These are phyloP conservation scores for Smutsia gigantea DNA, from an alignment of 2,797 vertebrate genomes.

Conservation along the genomic window DNA sequence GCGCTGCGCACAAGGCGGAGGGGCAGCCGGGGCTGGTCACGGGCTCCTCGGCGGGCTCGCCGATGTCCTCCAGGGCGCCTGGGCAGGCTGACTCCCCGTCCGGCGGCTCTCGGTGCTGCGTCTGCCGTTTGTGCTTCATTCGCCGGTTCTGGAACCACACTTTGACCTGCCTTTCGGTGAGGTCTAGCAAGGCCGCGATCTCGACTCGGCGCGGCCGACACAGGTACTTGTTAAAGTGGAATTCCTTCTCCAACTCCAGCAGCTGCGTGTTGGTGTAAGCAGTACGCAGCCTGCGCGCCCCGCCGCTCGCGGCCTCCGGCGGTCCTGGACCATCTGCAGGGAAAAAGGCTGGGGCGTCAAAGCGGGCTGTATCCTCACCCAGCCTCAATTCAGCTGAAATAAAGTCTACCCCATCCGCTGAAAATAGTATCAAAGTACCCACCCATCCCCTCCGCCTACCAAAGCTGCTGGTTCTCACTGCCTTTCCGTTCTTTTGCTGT, in stretches of 20 bases:
- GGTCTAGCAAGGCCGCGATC: constrained; percentile 92
- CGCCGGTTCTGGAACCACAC: constrained; percentile 95
- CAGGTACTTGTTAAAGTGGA: constrained; percentile 94
- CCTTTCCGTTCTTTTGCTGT: neutral
- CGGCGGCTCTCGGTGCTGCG: constrained; percentile 89
- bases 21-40: constrained; percentile 85
- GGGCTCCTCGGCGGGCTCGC: constrained; percentile 89
- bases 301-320: constrained; percentile 84
- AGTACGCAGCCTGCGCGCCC: constrained; percentile 90
- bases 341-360: neutral
- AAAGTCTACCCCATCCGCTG: neutral
- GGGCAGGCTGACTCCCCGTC: constrained; percentile 88
- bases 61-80: constrained; percentile 69
- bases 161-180: constrained; percentile 94
- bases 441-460: neutral
- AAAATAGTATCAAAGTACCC: neutral
- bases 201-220: constrained; percentile 92
- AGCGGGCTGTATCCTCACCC: neutral
- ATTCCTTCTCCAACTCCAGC: constrained; percentile 94
- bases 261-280: constrained; percentile 94
- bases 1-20: constrained; percentile 85
- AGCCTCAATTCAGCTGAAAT: neutral
- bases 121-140: constrained; percentile 94
- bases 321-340: constrained; percentile 88
- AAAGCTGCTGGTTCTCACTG: neutral